Evolutionary conservation across 2,113 vertebrate genomes (phyloP).

Genomic region (Tamias sibiricus): DNA sequence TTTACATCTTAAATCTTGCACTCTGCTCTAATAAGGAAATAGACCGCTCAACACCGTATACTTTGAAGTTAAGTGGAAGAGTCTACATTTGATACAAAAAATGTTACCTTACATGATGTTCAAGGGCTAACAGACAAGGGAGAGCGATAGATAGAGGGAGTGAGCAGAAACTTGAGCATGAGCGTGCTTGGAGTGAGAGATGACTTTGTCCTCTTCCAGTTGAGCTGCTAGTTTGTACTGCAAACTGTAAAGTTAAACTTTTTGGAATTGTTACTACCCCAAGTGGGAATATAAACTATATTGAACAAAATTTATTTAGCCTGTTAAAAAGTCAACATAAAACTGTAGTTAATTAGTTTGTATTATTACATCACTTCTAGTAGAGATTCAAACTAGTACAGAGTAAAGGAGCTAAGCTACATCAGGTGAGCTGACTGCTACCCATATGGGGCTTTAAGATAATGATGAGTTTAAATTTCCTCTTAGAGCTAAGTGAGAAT

Average conservation of each 20-base stretch:
- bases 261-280: slow-evolving; percentile 87
- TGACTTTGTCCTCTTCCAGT: slow-evolving; percentile 74
- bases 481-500: slow-evolving; percentile 93
- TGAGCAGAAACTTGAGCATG: background rate
- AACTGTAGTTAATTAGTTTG: slow-evolving; percentile 89
- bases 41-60: background rate
- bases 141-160: background rate
- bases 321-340: slow-evolving; percentile 88
- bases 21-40: slow-evolving; percentile 22
- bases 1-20: slow-evolving; percentile 69
- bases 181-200: background rate
- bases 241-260: slow-evolving; percentile 86
- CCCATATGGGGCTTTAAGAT: slow-evolving; percentile 90
- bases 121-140: background rate
- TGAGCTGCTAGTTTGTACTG: slow-evolving; percentile 82
- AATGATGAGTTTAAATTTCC: slow-evolving; percentile 93
- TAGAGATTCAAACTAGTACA: slow-evolving; percentile 79
- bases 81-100: background rate
- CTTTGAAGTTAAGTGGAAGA: background rate
- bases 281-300: slow-evolving; percentile 89
- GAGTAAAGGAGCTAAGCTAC: slow-evolving; percentile 78
- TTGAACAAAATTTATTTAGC: slow-evolving; percentile 89
- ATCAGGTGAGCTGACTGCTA: slow-evolving; percentile 88
- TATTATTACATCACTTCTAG: slow-evolving; percentile 87
- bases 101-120: background rate